phyloP scores from a whole-genome alignment of 2,797 vertebrate genomes.

The Alosa sapidissima region DNA sequence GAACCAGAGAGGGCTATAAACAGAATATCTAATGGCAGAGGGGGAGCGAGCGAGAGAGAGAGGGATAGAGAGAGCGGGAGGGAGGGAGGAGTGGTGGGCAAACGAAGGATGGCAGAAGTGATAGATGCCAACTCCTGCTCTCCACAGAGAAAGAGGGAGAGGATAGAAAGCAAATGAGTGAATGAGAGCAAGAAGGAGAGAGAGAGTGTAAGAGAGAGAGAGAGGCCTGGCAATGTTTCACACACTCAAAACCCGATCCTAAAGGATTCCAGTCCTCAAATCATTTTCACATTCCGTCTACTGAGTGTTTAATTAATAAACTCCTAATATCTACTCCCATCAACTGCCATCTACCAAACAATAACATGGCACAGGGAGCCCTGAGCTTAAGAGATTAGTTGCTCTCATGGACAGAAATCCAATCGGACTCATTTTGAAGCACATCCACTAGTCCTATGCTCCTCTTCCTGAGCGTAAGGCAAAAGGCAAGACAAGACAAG shows the following conservation, averaged over 20 bases:
- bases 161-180: slow-evolving; percentile 39
- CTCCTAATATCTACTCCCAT: neutral
- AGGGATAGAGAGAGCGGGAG: too few relatives aligned
- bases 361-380: neutral
- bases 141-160: slow-evolving; percentile 66
- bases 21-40: slow-evolving; percentile 81
- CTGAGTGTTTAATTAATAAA: neutral
- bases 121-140: slow-evolving; percentile 72
- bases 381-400: neutral
- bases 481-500: too few relatives aligned
- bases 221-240: slow-evolving; percentile 77
- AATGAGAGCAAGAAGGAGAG: neutral
- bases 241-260: slow-evolving; percentile 50
- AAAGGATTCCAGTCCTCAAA: neutral
- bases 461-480: too few relatives aligned
- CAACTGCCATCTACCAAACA: neutral
- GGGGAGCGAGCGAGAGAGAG: slow-evolving; percentile 52
- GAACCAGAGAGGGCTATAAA: slow-evolving; percentile 79
- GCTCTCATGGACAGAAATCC: neutral
- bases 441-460: neutral
- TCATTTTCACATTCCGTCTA: neutral
- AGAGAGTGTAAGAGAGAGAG: slow-evolving; percentile 59
- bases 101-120: slow-evolving; percentile 68
- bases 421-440: neutral
- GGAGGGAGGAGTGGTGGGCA: slow-evolving; percentile 67